These are phyloP conservation scores for Ariopsis seemanni DNA, from an alignment of 2,113 vertebrate species.

Conservation along the genomic window DNA sequence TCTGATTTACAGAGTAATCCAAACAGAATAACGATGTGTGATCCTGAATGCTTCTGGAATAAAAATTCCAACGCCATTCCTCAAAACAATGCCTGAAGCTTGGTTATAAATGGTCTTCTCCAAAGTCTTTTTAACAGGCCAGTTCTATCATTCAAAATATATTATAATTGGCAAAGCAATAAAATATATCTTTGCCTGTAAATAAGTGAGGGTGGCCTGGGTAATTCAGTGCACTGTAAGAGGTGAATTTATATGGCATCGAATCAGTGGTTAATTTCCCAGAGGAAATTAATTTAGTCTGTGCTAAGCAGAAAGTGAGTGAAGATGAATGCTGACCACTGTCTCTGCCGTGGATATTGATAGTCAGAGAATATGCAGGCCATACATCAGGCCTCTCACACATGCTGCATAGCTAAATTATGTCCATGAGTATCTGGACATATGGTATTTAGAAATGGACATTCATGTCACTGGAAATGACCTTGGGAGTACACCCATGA, in stretches of 20 bases:
- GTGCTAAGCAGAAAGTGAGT: constrained; percentile 49
- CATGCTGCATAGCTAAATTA: constrained; percentile 52
- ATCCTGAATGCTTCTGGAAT: constrained; percentile 55
- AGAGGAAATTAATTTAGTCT: constrained; percentile 67
- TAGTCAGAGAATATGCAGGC: constrained; percentile 44
- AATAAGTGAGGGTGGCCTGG: constrained; percentile 57
- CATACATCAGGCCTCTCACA: constrained; percentile 39
- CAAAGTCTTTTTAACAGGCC: constrained; percentile 51
- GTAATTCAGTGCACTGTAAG: constrained; percentile 65
- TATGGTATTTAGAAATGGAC: constrained; percentile 43
- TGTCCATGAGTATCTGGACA: constrained; percentile 38
- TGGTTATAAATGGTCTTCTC: constrained; percentile 56
- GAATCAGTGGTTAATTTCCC: constrained; percentile 69
- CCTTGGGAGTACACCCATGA: background rate
- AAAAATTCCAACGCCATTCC: constrained; percentile 57
- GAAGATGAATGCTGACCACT: constrained; percentile 66
- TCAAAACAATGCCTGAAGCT: constrained; percentile 53
- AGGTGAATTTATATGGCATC: constrained; percentile 59
- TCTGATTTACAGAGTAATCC: constrained; percentile 43
- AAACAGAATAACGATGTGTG: constrained; percentile 54
- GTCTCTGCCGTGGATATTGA: constrained; percentile 66
- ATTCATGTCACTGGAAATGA: constrained; percentile 1
- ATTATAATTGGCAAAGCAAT: constrained; percentile 64
- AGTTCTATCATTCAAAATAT: constrained; percentile 63
- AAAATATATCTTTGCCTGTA: constrained; percentile 62